Evolutionary conservation across 2,888 invertebrate genomes (phyloP), one percentile per base, ranked within the genome.

Genomic region (Andrena flavipes): DNA sequence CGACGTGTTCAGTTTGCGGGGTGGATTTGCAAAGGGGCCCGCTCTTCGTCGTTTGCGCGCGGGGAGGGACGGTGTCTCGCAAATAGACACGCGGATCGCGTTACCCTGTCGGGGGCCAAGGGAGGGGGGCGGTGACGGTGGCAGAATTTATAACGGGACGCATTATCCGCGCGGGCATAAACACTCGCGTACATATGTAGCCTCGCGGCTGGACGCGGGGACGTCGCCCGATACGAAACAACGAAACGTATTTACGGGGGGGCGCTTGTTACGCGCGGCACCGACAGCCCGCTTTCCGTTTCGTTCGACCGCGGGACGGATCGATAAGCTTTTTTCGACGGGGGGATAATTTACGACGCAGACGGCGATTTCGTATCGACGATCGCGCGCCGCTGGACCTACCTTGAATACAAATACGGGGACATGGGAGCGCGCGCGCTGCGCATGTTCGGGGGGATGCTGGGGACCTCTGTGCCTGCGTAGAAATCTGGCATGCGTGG

Each of bases 1-100:
- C 71, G 65, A 77, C 76, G 77, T 76, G 78, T 75, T 29, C 80
- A 77, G 85, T 87, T 87, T 80, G 80, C 77, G 80, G 83, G 79
- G 62, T 64, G 73, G 79, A 82, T 84, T 84, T 79, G 75, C 67
- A 60, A 49, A 64, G 80, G 60, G 76, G 74, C 29, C 54, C 82
- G 65, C 23, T 23, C 26, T 4, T 0, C 56, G 56, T 23, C 51
- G 60, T 71, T 76, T 67, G 60, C 71, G 35, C 67, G 51, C 30
- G 68, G 16, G n/a, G 48, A 23, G 30, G 30, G 60, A 29, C 48
- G 23, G 20, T 30, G 48, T 75, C 42, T 42, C 65, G 69, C 79
- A 85, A 85, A 85, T 80, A 76, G 84, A 87, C 76, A 82, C 68
- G 73, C 59, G 70, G 80, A 79, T 84, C 76, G 72, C 56, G 69